Percentiles rank a stretch among this genome's conserved stretches.
Conservation (phyloP, 2,888 invertebrate species). For the Caenorhabditis angaria region DNA sequence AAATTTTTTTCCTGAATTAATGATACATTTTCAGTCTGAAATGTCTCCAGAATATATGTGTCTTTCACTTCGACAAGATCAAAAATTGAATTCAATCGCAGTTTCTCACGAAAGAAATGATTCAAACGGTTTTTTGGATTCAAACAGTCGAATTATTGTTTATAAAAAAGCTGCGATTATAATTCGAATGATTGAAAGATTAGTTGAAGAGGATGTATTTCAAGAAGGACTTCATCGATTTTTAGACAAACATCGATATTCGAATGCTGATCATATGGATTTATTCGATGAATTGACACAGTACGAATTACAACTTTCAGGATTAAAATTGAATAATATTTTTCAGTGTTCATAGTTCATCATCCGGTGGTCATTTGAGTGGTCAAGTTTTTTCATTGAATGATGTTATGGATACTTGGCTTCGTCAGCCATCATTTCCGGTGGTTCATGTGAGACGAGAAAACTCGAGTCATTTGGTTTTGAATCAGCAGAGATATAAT, state of each 20-base stretch:
- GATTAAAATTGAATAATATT: neutral
- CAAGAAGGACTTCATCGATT: slow-evolving; percentile 52
- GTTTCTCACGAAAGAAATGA: slow-evolving; percentile 18
- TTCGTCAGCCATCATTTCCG: slow-evolving; percentile 58
- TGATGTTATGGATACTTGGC: slow-evolving; percentile 61
- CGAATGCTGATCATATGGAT: slow-evolving; percentile 61
- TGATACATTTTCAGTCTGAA: slow-evolving; percentile 25
- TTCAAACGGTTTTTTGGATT: slow-evolving; percentile 1
- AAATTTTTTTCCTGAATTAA: neutral
- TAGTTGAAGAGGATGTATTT: slow-evolving; percentile 54
- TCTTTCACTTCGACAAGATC: slow-evolving; percentile 24
- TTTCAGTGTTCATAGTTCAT: slow-evolving; percentile 53
- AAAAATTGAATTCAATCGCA: slow-evolving; percentile 10
- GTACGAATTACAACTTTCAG: slow-evolving; percentile 29
- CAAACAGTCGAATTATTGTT: slow-evolving; percentile 15
- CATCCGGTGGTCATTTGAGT: slow-evolving; percentile 49
- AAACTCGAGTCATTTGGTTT: slow-evolving; percentile 31
- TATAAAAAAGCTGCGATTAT: slow-evolving; percentile 51
- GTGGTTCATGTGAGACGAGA: slow-evolving; percentile 48
- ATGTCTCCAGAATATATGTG: slow-evolving; percentile 35
- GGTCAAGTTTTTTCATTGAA: slow-evolving; percentile 52
- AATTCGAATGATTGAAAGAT: slow-evolving; percentile 56
- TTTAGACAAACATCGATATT: slow-evolving; percentile 49
- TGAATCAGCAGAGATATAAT: slow-evolving; percentile 33
- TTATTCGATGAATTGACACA: slow-evolving; percentile 55